Evolutionary conservation across 2,113 vertebrate genomes (phyloP).

Genomic region (Cichladusa arquata): DNA sequence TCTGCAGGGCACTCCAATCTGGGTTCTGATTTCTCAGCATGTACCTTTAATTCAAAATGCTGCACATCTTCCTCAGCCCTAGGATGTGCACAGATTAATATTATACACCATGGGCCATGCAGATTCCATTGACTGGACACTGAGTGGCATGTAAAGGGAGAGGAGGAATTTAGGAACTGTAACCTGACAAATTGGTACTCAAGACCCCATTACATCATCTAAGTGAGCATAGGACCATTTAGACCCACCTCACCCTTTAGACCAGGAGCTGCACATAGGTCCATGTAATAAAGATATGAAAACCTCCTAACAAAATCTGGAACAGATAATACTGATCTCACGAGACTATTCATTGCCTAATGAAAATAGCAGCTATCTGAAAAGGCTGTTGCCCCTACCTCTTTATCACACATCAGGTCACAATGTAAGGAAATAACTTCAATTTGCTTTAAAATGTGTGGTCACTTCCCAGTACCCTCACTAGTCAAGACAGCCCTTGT

Average conservation of each 20-base stretch:
- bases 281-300: slow-evolving; percentile 4
- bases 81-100: not conserved
- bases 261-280: not conserved
- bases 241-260: not conserved
- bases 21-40: not conserved
- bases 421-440: slow-evolving; percentile 24
- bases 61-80: not conserved
- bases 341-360: not conserved
- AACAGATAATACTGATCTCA: not conserved
- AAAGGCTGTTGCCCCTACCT: not conserved
- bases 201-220: not conserved
- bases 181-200: not conserved
- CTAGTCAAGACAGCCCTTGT: not conserved
- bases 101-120: accelerated
- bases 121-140: not conserved
- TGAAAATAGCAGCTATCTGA: not conserved
- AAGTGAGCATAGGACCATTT: not conserved
- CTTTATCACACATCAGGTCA: not conserved
- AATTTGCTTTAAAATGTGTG: not conserved
- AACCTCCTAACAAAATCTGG: not conserved
- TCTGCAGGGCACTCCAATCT: not conserved
- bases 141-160: not conserved
- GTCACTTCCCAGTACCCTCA: not conserved
- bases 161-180: not conserved
- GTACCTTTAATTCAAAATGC: not conserved